Evolutionary conservation across 1,140 invertebrate species (phyloP).

Genomic region (Lineus longissimus): DNA sequence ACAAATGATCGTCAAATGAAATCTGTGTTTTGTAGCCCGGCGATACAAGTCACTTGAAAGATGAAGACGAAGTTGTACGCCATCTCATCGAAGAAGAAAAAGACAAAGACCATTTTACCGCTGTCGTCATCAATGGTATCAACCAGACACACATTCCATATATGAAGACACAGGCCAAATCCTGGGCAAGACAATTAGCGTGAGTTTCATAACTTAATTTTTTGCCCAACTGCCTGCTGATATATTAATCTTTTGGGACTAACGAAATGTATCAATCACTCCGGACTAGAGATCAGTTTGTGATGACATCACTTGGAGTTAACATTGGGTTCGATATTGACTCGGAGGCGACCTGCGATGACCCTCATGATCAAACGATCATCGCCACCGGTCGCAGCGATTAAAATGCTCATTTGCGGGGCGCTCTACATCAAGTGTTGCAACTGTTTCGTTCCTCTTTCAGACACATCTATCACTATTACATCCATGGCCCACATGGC

Average conservation of each 20-base stretch:
- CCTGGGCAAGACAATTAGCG: constrained; percentile 49
- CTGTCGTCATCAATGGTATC: constrained; percentile 47
- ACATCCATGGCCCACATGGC: constrained; percentile 53
- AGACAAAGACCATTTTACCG: constrained; percentile 47
- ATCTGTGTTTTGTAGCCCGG: constrained; percentile 45
- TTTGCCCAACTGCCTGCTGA: too few relatives aligned
- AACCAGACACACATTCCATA: constrained; percentile 43
- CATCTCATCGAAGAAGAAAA: constrained; percentile 46
- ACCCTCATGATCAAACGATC: too few relatives aligned
- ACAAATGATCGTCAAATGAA: too few relatives aligned
- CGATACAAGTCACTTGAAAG: constrained; percentile 38
- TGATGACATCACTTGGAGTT: too few relatives aligned
- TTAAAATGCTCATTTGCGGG: too few relatives aligned
- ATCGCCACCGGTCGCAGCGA: too few relatives aligned
- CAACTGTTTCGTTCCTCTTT: constrained; percentile 14
- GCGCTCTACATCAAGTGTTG: too few relatives aligned
- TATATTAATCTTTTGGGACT: too few relatives aligned
- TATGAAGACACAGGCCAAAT: constrained; percentile 37
- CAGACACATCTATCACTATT: constrained; percentile 55
- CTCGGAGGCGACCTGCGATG: too few relatives aligned
- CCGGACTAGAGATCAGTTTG: too few relatives aligned
- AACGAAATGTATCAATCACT: too few relatives aligned
- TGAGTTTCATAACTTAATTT: constrained; percentile 33
- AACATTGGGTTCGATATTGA: too few relatives aligned
- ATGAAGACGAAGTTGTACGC: constrained; percentile 35